Base-by-base conservation (phyloP, 2,113 vertebrate genomes). In the Boleophthalmus pectinirostris region DNA sequence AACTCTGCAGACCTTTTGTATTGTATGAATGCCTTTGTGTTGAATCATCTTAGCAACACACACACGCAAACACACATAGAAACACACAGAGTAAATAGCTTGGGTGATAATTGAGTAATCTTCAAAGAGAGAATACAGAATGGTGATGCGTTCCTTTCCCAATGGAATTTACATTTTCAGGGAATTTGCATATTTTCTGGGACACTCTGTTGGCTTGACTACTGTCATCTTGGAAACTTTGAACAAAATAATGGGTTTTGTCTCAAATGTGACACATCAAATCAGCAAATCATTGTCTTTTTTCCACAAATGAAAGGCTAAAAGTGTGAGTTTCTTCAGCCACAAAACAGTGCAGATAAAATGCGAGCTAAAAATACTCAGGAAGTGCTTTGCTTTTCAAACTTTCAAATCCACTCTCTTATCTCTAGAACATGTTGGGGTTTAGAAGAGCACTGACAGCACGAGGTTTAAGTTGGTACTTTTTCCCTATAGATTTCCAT, bases 151-250 rank as follows among this genome's bases (percentile, higher is more conserved):
- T 66, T 80, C 66, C 14, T 23, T 60, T 68, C 71, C 58, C 66
- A 47, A 16, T 60, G 67, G 78, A 73, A 88, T 88, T 81, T 72
- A 46, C 84, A 85, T 79, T 82, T 75, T 58, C 54, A 60, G 20
- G 51, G 45, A 1, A 86, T 80, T 81, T 81, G 21, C 84, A 87
- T 83, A 85, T 88, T 86, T 88, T 89, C 80, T 86, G 74, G 82
- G 84, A 74, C 84, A 82, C 63, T 18, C 63, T 10, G 21, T 63
- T 2, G 12, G 56, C 33, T 66, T 66, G 64, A 72, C 73, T 78
- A 71, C 29, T 23, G 43, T 75, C 67, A 16, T 73, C 45, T 16
- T 60, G 72, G 61, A 45, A 80, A 73, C 33, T 70, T 66, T 79
- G 23, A 15, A 33, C 72, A 0, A 14, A 15, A 24, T 72, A 0